A percentile compares a stretch with the other conserved stretches of the same genome.
Evolutionary conservation across 2,888 invertebrate species (phyloP).

Genomic region (Charanyca ferruginea): DNA sequence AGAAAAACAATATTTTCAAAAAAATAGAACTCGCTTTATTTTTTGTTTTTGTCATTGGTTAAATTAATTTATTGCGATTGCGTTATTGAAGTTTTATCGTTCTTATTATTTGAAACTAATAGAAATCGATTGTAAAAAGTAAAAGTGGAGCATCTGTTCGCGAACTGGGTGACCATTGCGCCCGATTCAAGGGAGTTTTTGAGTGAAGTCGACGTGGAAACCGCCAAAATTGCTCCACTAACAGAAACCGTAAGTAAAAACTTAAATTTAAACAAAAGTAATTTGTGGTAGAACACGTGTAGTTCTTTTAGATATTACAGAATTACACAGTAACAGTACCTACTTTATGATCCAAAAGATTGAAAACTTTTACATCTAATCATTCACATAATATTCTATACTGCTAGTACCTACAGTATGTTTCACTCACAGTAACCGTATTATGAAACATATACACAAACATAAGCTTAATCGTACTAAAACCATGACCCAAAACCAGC

Average conservation of each 20-base stretch:
- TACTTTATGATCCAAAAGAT: too few relatives aligned
- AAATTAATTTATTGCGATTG: conserved; percentile 2
- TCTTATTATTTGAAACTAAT: conserved; percentile 26
- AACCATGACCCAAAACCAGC: conserved; percentile 48
- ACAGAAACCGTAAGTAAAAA: conserved; percentile 82
- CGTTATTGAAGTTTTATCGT: not conserved
- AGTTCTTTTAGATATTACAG: not conserved
- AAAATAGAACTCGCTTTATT: conserved; percentile 24
- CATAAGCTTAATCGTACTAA: conserved; percentile 39
- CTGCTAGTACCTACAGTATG: not conserved
- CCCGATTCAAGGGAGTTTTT: conserved; percentile 78
- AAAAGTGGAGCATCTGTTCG: conserved; percentile 82
- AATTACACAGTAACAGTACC: not conserved
- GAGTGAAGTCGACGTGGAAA: conserved; percentile 80
- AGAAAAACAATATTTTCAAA: conserved; percentile 9
- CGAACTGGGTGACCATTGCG: conserved; percentile 78
- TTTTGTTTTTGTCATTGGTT: not conserved
- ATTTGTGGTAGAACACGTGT: not conserved
- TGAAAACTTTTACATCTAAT: too few relatives aligned
- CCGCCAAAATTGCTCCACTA: conserved; percentile 86
- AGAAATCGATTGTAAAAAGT: conserved; percentile 39
- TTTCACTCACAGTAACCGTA: conserved; percentile 15
- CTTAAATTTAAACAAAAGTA: not conserved
- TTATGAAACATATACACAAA: conserved; percentile 49
- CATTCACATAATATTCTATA: not conserved